Conservation (phyloP, 2,888 invertebrate species). For the Idaea aversata region DNA sequence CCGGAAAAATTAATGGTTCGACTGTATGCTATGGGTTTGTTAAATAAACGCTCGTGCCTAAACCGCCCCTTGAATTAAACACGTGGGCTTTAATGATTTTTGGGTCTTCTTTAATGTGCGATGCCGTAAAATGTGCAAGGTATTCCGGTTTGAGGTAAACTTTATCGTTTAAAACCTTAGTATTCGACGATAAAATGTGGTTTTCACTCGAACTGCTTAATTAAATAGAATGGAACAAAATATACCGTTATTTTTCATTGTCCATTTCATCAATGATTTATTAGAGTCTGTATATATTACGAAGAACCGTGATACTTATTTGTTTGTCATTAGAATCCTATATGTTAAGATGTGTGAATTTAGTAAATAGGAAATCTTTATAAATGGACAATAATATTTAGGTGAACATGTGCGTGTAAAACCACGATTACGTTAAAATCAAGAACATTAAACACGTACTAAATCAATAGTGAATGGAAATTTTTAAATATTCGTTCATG, state of each 20-base stretch:
- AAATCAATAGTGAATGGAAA: slow-evolving; percentile 19
- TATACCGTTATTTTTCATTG: background rate
- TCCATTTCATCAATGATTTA: background rate
- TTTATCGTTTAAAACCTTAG: background rate
- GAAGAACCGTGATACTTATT: too few relatives aligned
- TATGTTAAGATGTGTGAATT: background rate
- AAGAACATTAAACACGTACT: background rate
- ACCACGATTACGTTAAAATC: background rate
- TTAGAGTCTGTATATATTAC: too few relatives aligned
- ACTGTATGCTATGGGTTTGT: slow-evolving; percentile 46
- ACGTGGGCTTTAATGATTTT: slow-evolving; percentile 36
- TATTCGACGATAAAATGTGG: background rate
- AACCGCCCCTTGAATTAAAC: slow-evolving; percentile 40
- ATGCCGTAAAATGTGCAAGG: slow-evolving; percentile 12
- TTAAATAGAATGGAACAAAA: background rate
- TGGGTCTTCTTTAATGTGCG: slow-evolving; percentile 18
- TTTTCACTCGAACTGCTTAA: background rate
- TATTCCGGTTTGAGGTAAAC: slow-evolving; percentile 3
- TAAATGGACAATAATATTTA: background rate
- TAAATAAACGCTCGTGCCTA: slow-evolving; percentile 28
- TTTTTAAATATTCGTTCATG: slow-evolving; percentile 37
- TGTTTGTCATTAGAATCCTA: too few relatives aligned
- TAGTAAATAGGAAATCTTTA: background rate
- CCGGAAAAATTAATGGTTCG: slow-evolving; percentile 60
- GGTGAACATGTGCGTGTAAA: background rate